A percentile compares a stretch with the other conserved stretches of the same genome.
These are phyloP conservation scores for Steatocranus sp. DNA, from an alignment of 2,797 vertebrate species.

Conservation along the genomic window DNA sequence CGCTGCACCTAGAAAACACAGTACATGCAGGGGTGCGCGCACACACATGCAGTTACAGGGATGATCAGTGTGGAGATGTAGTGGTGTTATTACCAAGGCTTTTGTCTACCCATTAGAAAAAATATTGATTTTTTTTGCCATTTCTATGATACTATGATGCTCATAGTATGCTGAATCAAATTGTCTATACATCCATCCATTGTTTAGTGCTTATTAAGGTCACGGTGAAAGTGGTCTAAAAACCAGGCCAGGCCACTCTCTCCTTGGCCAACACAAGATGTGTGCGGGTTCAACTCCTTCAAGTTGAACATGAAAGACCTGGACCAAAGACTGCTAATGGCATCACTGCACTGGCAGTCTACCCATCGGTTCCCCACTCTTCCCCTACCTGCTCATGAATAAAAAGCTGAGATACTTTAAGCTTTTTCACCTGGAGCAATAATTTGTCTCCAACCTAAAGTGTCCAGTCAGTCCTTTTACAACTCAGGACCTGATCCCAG, in stretches of 20 bases:
- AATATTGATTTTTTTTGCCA: background rate
- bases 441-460: background rate
- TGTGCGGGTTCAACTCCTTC: background rate
- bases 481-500: background rate
- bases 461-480: background rate
- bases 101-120: background rate
- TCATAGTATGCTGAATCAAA: background rate
- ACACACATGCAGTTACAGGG: background rate
- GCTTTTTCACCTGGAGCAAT: background rate
- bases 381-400: background rate
- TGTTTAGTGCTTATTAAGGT: background rate
- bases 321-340: background rate
- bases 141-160: background rate
- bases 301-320: background rate
- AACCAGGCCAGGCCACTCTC: background rate
- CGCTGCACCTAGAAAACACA: constrained; percentile 81
- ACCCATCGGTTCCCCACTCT: background rate
- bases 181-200: background rate
- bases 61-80: background rate
- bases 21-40: background rate
- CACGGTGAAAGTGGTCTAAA: background rate
- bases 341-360: background rate
- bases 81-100: background rate
- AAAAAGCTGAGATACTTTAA: background rate
- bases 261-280: background rate